These are phyloP conservation scores for Trichonephila clavata DNA, from an alignment of 1,140 invertebrate genomes.

Conservation along the genomic window DNA sequence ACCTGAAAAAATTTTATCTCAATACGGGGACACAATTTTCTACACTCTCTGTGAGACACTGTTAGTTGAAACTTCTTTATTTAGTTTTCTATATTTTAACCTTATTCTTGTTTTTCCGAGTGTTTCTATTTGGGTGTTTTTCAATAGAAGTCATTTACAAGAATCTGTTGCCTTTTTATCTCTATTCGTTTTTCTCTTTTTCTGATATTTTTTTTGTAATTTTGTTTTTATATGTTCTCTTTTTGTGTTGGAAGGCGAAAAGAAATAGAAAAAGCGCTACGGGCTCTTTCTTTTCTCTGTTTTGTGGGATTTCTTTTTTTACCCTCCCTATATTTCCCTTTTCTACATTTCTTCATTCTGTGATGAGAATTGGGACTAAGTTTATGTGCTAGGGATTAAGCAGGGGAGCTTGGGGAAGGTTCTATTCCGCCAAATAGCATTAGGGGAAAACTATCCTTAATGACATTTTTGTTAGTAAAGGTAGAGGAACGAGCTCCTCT, in stretches of 20 bases:
- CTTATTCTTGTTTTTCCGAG: neutral
- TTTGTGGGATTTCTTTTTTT: neutral
- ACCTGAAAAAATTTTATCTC: slow-evolving; percentile 73
- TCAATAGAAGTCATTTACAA: neutral
- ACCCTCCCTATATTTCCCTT: neutral
- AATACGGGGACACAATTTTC: slow-evolving; percentile 38
- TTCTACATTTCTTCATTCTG: slow-evolving; percentile 23
- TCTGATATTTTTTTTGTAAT: no score
- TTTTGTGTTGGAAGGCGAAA: neutral
- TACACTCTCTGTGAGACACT: neutral
- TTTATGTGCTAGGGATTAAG: slow-evolving; percentile 24
- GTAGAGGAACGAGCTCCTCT: no score
- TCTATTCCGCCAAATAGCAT: slow-evolving; percentile 24
- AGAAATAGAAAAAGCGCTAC: neutral
- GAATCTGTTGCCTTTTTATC: neutral
- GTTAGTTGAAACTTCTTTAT: neutral
- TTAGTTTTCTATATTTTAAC: neutral
- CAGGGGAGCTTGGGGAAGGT: neutral
- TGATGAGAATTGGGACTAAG: neutral
- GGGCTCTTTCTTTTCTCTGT: neutral
- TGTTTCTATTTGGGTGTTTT: neutral
- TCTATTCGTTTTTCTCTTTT: no score
- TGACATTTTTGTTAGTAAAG: neutral
- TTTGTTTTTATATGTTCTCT: neutral
- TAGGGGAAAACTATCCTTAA: neutral